Evolutionary conservation across 2,113 vertebrate species (phyloP), one percentile per base, ranked within the genome.

Genomic region (Xiphias gladius): DNA sequence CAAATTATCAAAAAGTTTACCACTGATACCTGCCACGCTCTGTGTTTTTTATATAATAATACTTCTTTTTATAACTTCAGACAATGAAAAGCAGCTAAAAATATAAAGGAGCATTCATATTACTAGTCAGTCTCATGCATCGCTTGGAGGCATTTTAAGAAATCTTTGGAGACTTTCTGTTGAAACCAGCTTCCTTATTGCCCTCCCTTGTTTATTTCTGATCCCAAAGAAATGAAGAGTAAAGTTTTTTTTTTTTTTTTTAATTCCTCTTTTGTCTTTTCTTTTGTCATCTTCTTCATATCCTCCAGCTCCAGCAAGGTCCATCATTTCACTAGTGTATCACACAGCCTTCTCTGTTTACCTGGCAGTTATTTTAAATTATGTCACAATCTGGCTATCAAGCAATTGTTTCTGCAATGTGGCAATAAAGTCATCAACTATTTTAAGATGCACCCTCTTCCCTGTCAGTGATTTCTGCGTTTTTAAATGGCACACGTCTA

Each of bases 341-440:
- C 83, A 85, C 30, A 28, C 52, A 87, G 84, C 78, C 73, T 77
- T 86, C 72, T 83, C 86, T 86, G 83, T 94, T 94, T 93, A 92
- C 82, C n/a, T 86, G 76, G 81, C 86, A 93, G 66, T 80, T 85
- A 84, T 92, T 92, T 93, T 91, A 88, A 93, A 95, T 93, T 90
- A 93, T 94, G 82, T 95, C 88, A 91, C 90, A 91, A 93, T 95
- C 90, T 86, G 86, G 71, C 88, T 94, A 87, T 91, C 83, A 86
- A 92, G 88, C 85, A 87, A 90, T 91, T 92, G 89, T 90, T 90
- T 93, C 62, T 92, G 91, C 91, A 94, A 88, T 55, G 67, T 92
- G 91, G 92, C 92, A 87, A 88, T 82, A 80, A 92, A 90, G 82
- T 83, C 91, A 86, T 93, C 86, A 88, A 82, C 88, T 85, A 88